These are phyloP conservation scores for Scophthalmus maximus DNA, from an alignment of 2,113 vertebrate species.

Conservation along the genomic window DNA sequence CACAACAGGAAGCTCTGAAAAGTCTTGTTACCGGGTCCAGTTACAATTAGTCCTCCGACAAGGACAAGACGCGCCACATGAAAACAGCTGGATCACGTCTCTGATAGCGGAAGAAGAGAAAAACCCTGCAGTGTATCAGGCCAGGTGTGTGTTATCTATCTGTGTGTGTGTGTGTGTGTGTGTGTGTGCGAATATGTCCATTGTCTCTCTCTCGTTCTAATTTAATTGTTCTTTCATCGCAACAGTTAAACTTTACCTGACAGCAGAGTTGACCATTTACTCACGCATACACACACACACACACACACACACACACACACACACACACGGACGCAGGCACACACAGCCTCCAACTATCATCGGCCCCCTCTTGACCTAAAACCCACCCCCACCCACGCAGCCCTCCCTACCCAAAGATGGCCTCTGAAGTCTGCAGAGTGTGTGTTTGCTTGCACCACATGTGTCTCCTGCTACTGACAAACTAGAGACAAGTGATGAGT, in stretches of 20 bases:
- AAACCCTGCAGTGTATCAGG: not conserved
- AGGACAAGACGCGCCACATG: slow-evolving; percentile 31
- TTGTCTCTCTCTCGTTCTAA: slow-evolving; percentile 30
- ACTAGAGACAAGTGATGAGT: slow-evolving; percentile 73
- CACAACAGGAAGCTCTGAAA: slow-evolving; percentile 72
- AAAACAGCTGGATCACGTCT: slow-evolving; percentile 44
- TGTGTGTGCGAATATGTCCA: slow-evolving; percentile 18
- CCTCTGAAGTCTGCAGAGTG: slow-evolving; percentile 40
- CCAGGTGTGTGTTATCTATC: slow-evolving; percentile 34
- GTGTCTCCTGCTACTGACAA: slow-evolving; percentile 76
- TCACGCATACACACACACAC: too few species aligned
- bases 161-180: slow-evolving; percentile 18
- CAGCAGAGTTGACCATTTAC: slow-evolving; percentile 36
- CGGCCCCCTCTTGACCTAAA: slow-evolving; percentile 23
- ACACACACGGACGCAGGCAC: too few species aligned
- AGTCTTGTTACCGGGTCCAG: slow-evolving; percentile 57
- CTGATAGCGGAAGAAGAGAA: slow-evolving; percentile 7
- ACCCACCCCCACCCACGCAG: not conserved
- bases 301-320: too few species aligned
- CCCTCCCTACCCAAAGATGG: slow-evolving; percentile 33
- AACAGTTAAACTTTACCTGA: slow-evolving; percentile 64
- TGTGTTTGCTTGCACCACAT: slow-evolving; percentile 59
- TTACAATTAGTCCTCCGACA: slow-evolving; percentile 66
- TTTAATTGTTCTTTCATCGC: slow-evolving; percentile 60
- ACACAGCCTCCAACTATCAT: slow-evolving; percentile 48